phyloP scores from a whole-genome alignment of 2,888 invertebrate genomes.

The Oscheius sp. region DNA sequence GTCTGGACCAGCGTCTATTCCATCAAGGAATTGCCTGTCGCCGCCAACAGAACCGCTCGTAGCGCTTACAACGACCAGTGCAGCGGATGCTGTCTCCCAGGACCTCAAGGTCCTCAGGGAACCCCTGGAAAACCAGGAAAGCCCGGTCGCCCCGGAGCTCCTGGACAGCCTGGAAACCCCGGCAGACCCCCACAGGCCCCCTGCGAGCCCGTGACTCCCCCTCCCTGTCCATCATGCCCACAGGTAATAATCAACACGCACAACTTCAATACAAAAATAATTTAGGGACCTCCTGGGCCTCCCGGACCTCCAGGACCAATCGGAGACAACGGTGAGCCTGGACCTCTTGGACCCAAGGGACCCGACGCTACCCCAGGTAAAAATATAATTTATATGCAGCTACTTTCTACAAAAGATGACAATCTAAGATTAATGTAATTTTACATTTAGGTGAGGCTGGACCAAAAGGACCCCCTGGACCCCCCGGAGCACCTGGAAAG shows the following conservation, averaged over 20 bases:
- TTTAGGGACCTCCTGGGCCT: constrained; percentile 61
- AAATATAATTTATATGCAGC: no score
- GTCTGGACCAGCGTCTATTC: constrained; percentile 62
- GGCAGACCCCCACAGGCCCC: constrained; percentile 57
- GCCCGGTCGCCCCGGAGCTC: constrained; percentile 65
- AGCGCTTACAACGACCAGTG: constrained; percentile 60
- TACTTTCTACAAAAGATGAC: no score
- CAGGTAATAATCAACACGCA: no score
- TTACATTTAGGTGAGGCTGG: constrained; percentile 55
- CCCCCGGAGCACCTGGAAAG: constrained; percentile 58
- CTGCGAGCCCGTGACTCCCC: constrained; percentile 63
- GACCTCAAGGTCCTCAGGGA: constrained; percentile 62
- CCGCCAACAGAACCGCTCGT: constrained; percentile 60
- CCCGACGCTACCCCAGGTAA: constrained; percentile 56
- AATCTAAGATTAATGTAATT: no score
- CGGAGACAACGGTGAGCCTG: constrained; percentile 62
- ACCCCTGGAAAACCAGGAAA: constrained; percentile 64
- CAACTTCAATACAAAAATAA: no score
- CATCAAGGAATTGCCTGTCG: constrained; percentile 57
- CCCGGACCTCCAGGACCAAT: constrained; percentile 63
- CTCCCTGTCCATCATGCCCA: constrained; percentile 65
- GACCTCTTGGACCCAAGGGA: constrained; percentile 62
- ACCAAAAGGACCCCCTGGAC: constrained; percentile 65
- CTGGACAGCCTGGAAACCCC: constrained; percentile 63
- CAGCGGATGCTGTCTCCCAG: constrained; percentile 64